Conservation (phyloP, 2,888 invertebrate species). For the Microctonus hyperodae region DNA sequence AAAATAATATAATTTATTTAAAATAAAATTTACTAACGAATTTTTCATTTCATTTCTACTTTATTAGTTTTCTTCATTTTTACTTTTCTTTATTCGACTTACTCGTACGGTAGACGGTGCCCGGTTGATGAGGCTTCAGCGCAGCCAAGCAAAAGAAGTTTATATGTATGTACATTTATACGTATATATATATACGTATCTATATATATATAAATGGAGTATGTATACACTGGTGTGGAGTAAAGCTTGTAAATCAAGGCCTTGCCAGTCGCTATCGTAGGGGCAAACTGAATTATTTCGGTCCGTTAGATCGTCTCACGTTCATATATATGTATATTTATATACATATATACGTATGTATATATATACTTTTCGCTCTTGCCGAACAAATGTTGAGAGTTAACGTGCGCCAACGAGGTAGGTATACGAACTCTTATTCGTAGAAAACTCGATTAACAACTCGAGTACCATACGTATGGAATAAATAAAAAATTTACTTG, state of each 20-base stretch:
- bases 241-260: slow-evolving; percentile 28
- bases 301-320: slow-evolving; percentile 40
- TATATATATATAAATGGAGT: too few relatives aligned
- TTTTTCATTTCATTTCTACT: not conserved
- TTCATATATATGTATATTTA: too few relatives aligned
- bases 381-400: slow-evolving; percentile 38
- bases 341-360: too few relatives aligned
- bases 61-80: not conserved
- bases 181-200: not conserved
- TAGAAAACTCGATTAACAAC: slow-evolving; percentile 26
- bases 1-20: not conserved
- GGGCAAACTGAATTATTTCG: slow-evolving; percentile 44
- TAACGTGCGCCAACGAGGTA: slow-evolving; percentile 38
- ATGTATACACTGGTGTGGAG: not conserved
- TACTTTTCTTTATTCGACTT: not conserved
- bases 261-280: slow-evolving; percentile 31
- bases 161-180: slow-evolving; percentile 11
- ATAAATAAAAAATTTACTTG: not conserved
- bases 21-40: not conserved
- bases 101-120: not conserved
- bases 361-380: slow-evolving; percentile 16
- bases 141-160: slow-evolving; percentile 21
- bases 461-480: not conserved
- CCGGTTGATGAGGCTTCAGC: slow-evolving; percentile 22
- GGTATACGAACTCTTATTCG: slow-evolving; percentile 32